These are phyloP conservation scores for Phorcus lineatus DNA, from an alignment of 2,888 invertebrate species.

Conservation along the genomic window DNA sequence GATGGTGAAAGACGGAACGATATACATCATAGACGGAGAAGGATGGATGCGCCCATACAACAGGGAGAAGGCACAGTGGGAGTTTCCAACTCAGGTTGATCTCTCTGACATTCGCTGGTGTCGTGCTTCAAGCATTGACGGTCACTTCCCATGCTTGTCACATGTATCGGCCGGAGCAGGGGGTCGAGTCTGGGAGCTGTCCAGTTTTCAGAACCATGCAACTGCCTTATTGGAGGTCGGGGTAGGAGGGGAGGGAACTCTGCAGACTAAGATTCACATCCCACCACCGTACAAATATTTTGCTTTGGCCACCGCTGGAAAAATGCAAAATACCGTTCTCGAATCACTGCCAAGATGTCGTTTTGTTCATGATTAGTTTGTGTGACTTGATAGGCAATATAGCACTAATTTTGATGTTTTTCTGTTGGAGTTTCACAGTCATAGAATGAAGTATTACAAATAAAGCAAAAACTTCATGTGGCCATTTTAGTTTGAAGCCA, in stretches of 20 bases:
- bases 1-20: conserved; percentile 26
- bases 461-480: too few relatives aligned
- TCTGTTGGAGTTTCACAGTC: too few relatives aligned
- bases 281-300: conserved; percentile 30
- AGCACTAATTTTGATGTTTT: neutral
- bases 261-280: conserved; percentile 19
- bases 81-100: conserved; percentile 18
- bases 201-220: neutral
- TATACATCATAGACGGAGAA: conserved; percentile 32
- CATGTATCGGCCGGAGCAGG: conserved; percentile 24
- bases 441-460: too few relatives aligned
- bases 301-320: conserved; percentile 25
- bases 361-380: neutral
- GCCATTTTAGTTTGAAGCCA: too few relatives aligned
- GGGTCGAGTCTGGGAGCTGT: conserved; percentile 29
- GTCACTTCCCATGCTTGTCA: conserved; percentile 31
- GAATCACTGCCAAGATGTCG: neutral
- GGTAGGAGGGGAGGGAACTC: conserved; percentile 4
- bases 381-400: neutral
- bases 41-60: conserved; percentile 26
- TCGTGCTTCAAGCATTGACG: conserved; percentile 25
- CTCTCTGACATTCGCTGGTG: conserved; percentile 33
- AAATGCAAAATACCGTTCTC: neutral
- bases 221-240: conserved; percentile 24
- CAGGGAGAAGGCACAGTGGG: conserved; percentile 26